Conservation (phyloP, 1,140 invertebrate species). For the Heliconius eleuchia region DNA sequence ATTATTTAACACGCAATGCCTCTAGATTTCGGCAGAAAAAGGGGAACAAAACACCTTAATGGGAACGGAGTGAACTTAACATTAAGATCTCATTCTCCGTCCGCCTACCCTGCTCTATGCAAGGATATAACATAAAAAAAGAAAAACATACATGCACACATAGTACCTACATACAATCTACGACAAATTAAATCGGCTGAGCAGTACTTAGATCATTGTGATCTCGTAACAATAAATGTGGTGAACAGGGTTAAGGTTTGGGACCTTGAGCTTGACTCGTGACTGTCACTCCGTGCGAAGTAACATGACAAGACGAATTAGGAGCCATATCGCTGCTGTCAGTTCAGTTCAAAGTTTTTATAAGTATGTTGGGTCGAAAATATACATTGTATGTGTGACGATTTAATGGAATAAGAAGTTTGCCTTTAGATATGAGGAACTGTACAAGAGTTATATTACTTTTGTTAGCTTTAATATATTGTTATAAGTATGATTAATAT, state of each 20-base stretch:
- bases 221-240: conserved; percentile 34
- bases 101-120: too few species aligned
- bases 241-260: conserved; percentile 56
- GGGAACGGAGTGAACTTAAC: too few species aligned
- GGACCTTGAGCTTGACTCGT: conserved; percentile 72
- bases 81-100: too few species aligned
- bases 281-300: conserved; percentile 41
- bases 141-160: background rate
- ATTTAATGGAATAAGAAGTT: conserved; percentile 36
- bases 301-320: conserved; percentile 32
- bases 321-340: conserved; percentile 32
- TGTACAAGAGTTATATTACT: background rate
- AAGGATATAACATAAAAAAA: too few species aligned
- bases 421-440: conserved; percentile 32
- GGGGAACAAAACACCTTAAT: too few species aligned
- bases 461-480: background rate
- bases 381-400: conserved; percentile 20
- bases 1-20: too few species aligned
- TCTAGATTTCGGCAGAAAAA: too few species aligned
- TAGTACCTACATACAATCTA: background rate
- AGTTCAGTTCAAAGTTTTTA: conserved; percentile 29
- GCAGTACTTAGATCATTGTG: background rate
- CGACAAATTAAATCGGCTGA: background rate
- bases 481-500: background rate
- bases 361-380: conserved; percentile 20